These are phyloP conservation scores for Pimpla rufipes DNA, from an alignment of 2,888 invertebrate species.

Conservation along the genomic window DNA sequence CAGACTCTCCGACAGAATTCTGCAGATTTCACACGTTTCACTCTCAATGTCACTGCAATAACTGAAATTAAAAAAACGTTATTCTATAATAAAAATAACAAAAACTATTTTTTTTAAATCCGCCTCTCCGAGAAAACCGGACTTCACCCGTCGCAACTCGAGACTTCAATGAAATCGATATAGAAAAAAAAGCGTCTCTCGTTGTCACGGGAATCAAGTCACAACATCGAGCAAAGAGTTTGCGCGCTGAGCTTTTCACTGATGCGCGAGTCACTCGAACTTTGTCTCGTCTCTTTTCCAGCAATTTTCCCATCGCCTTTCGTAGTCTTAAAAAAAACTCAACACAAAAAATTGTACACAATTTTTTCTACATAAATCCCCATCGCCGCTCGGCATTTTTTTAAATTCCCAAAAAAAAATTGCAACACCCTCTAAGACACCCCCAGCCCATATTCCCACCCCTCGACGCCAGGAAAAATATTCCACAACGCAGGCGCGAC, in stretches of 20 bases:
- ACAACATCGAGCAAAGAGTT: conserved; percentile 24
- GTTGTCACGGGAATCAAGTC: conserved; percentile 44
- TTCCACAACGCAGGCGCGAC: not conserved
- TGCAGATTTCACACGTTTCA: not conserved
- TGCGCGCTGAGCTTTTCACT: conserved; percentile 12
- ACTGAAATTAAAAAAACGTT: too few relatives aligned
- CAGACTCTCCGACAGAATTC: not conserved
- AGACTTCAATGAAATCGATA: conserved; percentile 33
- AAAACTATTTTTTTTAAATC: not conserved
- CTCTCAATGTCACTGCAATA: not conserved
- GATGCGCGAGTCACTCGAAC: conserved; percentile 25
- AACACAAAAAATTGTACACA: not conserved
- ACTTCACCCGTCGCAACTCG: conserved; percentile 4
- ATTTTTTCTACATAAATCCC: not conserved
- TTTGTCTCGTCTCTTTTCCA: not conserved
- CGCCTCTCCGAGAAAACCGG: not conserved
- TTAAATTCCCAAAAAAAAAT: not conserved
- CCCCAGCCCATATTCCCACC: not conserved
- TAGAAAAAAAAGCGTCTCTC: not conserved
- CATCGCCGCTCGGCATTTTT: not conserved
- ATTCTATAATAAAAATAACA: not conserved
- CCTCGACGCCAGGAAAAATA: not conserved
- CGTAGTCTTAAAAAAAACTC: not conserved
- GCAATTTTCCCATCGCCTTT: not conserved
- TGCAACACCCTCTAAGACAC: not conserved